Conservation (phyloP, 1,140 invertebrate genomes). For the Zaprionus ghesquierei region DNA sequence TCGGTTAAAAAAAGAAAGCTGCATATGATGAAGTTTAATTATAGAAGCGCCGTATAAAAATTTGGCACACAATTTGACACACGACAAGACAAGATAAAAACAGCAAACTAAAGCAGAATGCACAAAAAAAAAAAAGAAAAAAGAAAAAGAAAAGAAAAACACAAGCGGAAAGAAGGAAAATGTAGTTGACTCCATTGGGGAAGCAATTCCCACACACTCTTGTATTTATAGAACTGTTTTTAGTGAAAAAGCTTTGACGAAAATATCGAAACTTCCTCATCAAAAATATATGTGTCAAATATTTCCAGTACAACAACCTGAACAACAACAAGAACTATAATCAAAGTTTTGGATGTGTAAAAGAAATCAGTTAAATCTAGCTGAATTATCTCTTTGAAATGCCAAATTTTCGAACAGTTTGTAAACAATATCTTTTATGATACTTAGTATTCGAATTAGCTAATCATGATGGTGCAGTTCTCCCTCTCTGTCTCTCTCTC, state of each 20-base stretch:
- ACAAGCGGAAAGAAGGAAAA: slow-evolving; percentile 21
- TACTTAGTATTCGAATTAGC: slow-evolving; percentile 19
- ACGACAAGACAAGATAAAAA: slow-evolving; percentile 1
- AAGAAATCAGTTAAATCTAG: not conserved
- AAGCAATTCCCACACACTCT: slow-evolving; percentile 50
- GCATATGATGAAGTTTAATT: slow-evolving; percentile 59
- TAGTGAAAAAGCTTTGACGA: slow-evolving; percentile 44
- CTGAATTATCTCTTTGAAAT: not conserved
- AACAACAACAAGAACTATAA: not conserved
- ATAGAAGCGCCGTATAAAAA: slow-evolving; percentile 58
- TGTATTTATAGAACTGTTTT: slow-evolving; percentile 68
- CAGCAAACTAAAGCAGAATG: not conserved
- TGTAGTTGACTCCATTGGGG: slow-evolving; percentile 60
- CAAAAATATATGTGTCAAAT: not conserved
- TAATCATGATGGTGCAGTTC: slow-evolving; percentile 29
- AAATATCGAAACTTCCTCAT: slow-evolving; percentile 9
- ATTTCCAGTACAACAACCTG: not conserved
- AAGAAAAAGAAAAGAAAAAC: slow-evolving; percentile 2
- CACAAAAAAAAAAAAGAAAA: not conserved
- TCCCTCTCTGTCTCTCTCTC: not conserved
- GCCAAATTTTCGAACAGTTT: not conserved
- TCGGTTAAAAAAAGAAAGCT: slow-evolving; percentile 58
- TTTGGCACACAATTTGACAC: slow-evolving; percentile 67
- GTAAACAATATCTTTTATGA: slow-evolving; percentile 24
- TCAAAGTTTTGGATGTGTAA: not conserved